phyloP scores from a whole-genome alignment of 2,797 vertebrate species.

The Myotis vivesi region DNA sequence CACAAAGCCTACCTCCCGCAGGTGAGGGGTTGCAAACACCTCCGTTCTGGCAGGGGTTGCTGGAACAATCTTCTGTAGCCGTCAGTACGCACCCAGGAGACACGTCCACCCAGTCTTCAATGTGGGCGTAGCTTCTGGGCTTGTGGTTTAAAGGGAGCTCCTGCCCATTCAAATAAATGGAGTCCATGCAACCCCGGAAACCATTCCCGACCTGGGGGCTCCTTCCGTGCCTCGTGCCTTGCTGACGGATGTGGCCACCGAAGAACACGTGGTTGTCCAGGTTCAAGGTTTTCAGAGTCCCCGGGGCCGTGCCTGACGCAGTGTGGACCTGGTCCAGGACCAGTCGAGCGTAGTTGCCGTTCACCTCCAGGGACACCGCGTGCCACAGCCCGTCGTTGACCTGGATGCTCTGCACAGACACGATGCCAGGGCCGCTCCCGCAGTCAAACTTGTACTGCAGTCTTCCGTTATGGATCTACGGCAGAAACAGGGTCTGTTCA shows the following conservation, averaged over 20 bases:
- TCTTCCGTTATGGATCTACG: slow-evolving; percentile 94
- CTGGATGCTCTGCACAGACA: slow-evolving; percentile 96
- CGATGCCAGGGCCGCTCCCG: slow-evolving; percentile 95
- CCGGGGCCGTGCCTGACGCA: slow-evolving; percentile 95
- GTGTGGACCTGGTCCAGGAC: slow-evolving; percentile 95
- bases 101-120: slow-evolving; percentile 94
- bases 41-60: slow-evolving; percentile 94
- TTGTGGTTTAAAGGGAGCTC: slow-evolving; percentile 94
- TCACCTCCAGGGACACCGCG: slow-evolving; percentile 93
- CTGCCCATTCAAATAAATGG: slow-evolving; percentile 92
- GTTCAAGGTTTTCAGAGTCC: slow-evolving; percentile 95
- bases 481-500: not conserved
- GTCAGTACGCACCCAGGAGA: slow-evolving; percentile 90
- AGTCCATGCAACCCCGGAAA: slow-evolving; percentile 95
- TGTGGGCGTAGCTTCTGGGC: slow-evolving; percentile 87
- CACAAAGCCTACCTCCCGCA: slow-evolving; percentile 88
- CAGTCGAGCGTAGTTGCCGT: slow-evolving; percentile 94
- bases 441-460: slow-evolving; percentile 99
- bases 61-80: slow-evolving; percentile 90
- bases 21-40: slow-evolving; percentile 90
- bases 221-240: slow-evolving; percentile 87
- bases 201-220: slow-evolving; percentile 91
- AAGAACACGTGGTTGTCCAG: slow-evolving; percentile 94
- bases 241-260: slow-evolving; percentile 93
- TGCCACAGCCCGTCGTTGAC: slow-evolving; percentile 99